Base-by-base conservation (phyloP, 2,113 vertebrate genomes). In the Crypturellus undulatus region DNA sequence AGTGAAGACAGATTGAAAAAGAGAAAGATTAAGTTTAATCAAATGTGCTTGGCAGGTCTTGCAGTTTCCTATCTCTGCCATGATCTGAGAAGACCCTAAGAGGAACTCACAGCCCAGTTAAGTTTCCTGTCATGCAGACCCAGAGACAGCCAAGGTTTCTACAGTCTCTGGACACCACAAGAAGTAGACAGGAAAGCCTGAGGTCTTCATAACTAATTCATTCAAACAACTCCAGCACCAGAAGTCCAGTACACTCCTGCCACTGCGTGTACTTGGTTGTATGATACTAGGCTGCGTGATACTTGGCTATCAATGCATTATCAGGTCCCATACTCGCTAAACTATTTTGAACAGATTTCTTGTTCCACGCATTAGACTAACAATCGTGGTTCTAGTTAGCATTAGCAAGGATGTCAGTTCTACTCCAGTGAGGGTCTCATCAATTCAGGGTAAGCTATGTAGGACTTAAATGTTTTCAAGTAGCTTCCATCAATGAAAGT, bases 41-140 rank as follows among this genome's bases (percentile, higher is more conserved):
- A 64, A 7, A 21, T 5, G 62, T 0, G 1, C 42, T 68, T 12
- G 34, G 36, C 10, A 25, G 28, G 25, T 6, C 26, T 70, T 25
- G 63, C 0, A 0, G n/a, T 12, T 38, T 88, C 54, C 30, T 14
- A 1, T 21, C 56, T 20, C 14, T 9, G 26, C 32, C 2, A 0
- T n/a, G 20, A 36, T 12, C n/a, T 3, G 0, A 43, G 38, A 75
- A 25, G 25, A 73, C 25, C 42, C 26, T 18, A 45, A 42, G 6
- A 65, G 9, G 20, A 79, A 54, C 2, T 0, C 54, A 18, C 32
- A 72, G 9, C 42, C 58, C 28, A 20, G 14, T 56, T 28, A 10
- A 42, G 21, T 42, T 81, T 63, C 42, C 70, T 65, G 21, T 52
- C 28, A 15, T 32, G 28, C 16, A 32, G 54, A 58, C 54, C 9